Evolutionary conservation across 2,113 vertebrate genomes (phyloP), one percentile per base, ranked within the genome.

Genomic region (Tautogolabrus adspersus): DNA sequence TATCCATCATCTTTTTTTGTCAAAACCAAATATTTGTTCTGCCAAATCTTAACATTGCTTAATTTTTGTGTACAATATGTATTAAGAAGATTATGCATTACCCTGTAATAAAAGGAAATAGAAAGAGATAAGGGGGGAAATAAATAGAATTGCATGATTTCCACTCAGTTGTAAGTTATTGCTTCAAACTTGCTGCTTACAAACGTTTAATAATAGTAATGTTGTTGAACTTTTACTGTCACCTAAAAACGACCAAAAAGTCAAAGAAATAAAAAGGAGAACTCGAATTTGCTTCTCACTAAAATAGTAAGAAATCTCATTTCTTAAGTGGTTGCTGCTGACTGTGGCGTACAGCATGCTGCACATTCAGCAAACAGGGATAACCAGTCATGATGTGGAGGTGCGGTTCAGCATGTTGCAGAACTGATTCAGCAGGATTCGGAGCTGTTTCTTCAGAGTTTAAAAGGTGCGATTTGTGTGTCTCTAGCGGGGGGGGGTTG

Each of bases 401-500:
- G 68, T 75, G 72, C 56, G 44, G 46, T 72, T 75, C 73, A 56
- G 66, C 66, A 18, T 18, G 58, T 64, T 55, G 55, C 72, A 54
- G 8, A 12, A 81, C 65, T 79, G 81, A 83, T 70, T 87, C 77
- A 83, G 82, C 75, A 69, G 79, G 22, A 85, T 82, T 72, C 62
- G 6, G 72, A 55, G 62, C 52, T 8, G 52, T 56, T 57, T 69
- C 72, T 65, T n/a, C 6, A 10, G 37, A 84, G 85, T 86, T 60
- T 42, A 74, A 89, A 75, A 59, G 58, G 18, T 51, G 63, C 0
- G 47, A 73, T 81, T 66, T 76, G 81, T 68, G 59, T 78, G 19
- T 77, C 51, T 13, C 51, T 66, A 82, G 71, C 62, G 30, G 64
- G 77, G 46, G 30, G 30, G 30, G 30, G 46, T 70, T 79, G 77